Conservation (phyloP, 2,113 vertebrate species). For the Rhineura floridana region DNA sequence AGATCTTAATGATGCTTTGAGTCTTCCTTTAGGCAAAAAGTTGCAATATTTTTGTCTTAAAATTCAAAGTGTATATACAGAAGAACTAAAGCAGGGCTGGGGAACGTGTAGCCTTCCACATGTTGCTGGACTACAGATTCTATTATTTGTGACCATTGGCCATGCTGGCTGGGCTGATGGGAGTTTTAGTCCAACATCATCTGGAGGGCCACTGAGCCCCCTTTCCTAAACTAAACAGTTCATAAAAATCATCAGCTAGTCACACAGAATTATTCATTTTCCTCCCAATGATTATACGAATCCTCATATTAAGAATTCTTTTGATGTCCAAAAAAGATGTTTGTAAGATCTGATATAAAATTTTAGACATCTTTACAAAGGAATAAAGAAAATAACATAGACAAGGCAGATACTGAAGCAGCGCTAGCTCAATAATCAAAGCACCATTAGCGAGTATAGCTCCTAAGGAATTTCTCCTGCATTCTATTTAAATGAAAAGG, state of each 20-base stretch:
- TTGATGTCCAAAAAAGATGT: no score
- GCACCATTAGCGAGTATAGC: neutral
- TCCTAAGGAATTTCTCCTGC: neutral
- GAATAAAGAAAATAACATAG: neutral
- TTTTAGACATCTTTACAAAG: neutral
- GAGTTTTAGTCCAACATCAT: no score
- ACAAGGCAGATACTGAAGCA: neutral
- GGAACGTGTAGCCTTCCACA: no score
- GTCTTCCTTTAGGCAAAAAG: neutral
- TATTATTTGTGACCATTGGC: no score
- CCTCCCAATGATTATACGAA: neutral
- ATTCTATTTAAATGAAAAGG: neutral
- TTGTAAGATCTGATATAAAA: neutral
- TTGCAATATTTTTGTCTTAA: neutral
- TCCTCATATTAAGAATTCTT: neutral
- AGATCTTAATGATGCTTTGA: neutral
- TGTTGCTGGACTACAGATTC: no score
- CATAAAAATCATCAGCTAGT: neutral
- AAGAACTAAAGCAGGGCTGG: neutral
- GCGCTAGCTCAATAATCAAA: neutral
- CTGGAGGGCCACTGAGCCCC: no score
- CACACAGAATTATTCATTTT: neutral
- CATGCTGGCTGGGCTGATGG: no score
- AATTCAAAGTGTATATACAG: neutral
- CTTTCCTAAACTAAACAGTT: neutral